Base-by-base conservation (phyloP, 2,113 vertebrate species). In the Pollachius pollachius region DNA sequence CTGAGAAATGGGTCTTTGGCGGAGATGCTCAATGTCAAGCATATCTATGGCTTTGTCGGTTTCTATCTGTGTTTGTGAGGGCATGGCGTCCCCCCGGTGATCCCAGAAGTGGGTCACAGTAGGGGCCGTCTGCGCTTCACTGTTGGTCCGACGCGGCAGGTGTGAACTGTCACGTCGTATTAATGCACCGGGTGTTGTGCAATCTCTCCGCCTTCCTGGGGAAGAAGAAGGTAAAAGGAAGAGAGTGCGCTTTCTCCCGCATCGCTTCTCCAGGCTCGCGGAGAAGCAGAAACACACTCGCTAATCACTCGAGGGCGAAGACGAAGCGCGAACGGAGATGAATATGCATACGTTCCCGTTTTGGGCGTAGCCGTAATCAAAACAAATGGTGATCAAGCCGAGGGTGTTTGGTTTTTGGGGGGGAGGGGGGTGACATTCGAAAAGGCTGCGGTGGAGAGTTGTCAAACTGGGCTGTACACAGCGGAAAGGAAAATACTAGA, bases 261-360 rank as follows among this genome's bases (percentile, higher is more conserved):
- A 61, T 16, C 52, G 68, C 64, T 34, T n/a, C 81, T 79, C 84
- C 74, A 25, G 69, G 62, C 62, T 57, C 72, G 69, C 68, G 69
- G 65, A 72, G 70, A 74, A 85, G 81, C 21, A 27, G 72, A 65
- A 68, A 82, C 67, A 52, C 37, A 11, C 11, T 74, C 73, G 61
- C 61, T 82, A 74, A 87, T 86, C 74, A 74, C 80, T 84, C 75
- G 72, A 68, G n/a, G n/a, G 68, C 83, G 62, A 65, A 79, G 72
- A 79, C 72, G 74, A 81, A 75, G 83, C 74, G 77, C 79, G 81
- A 80, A 81, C 74, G 71, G 4, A 15, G 69, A 82, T 87, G 80
- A 88, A 88, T 84, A 85, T 87, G 79, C 79, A 87, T 85, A 77
- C 79, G 74, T n/a, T 80, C 75, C 80, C 81, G 81, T 82, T 82